phyloP scores from a whole-genome alignment of 2,113 vertebrate species.

The Ciconia boyciana region DNA sequence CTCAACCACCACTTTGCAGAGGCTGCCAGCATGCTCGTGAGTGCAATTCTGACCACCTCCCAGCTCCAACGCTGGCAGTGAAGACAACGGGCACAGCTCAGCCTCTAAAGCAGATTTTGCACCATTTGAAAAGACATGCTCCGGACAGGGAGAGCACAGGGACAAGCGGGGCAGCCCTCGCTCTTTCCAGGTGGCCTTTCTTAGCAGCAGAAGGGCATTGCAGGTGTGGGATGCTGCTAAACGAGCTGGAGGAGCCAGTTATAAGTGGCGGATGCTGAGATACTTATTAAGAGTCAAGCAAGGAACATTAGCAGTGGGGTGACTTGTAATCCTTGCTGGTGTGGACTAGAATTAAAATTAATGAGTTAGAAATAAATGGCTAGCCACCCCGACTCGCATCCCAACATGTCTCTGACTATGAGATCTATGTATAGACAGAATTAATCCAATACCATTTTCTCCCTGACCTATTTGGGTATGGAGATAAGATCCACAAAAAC shows the following conservation, averaged over 20 bases:
- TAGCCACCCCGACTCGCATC: neutral
- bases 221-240: neutral
- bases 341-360: neutral
- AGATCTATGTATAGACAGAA: neutral
- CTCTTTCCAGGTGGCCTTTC: neutral
- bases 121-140: neutral
- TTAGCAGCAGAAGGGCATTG: neutral
- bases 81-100: neutral
- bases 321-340: neutral
- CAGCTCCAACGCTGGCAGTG: neutral
- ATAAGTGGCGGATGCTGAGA: neutral
- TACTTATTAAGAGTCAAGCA: neutral
- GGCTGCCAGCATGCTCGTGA: neutral
- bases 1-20: neutral
- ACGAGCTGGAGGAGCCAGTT: constrained; percentile 25
- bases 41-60: neutral
- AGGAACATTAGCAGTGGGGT: neutral
- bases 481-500: neutral
- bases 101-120: neutral
- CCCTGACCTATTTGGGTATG: neutral
- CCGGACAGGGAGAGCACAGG: neutral
- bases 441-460: neutral
- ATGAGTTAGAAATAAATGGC: neutral
- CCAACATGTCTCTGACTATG: neutral
- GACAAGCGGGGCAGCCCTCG: neutral